Evolutionary conservation across 2,113 vertebrate genomes (phyloP).

Genomic region (Chionomys nivalis): DNA sequence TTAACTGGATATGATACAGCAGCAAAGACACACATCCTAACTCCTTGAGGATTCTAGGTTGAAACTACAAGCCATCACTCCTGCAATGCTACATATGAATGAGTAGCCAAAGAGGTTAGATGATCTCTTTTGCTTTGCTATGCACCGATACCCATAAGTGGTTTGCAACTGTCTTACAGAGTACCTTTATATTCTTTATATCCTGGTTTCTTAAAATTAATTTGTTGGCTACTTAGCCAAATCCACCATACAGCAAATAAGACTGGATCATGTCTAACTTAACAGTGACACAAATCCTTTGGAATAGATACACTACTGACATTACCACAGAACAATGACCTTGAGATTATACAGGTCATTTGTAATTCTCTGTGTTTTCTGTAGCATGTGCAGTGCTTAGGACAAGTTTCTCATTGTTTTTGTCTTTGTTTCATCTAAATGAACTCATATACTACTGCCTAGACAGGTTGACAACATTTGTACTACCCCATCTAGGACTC

Average conservation of each 20-base stretch:
- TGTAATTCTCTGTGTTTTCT: conserved; percentile 12
- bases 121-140: not conserved
- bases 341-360: conserved; percentile 40
- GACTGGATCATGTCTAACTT: not conserved
- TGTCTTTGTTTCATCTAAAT: not conserved
- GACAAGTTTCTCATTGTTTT: not conserved
- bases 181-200: not conserved
- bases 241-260: conserved; percentile 23
- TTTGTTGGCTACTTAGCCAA: not conserved
- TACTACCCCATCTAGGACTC: too few relatives aligned
- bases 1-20: not conserved
- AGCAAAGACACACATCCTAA: not conserved
- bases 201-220: not conserved
- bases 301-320: conserved; percentile 15
- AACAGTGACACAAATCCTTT: conserved; percentile 57
- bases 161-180: conserved; percentile 35
- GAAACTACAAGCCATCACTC: not conserved
- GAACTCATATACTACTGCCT: not conserved
- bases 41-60: not conserved
- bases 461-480: not conserved
- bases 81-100: not conserved
- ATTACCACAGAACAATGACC: conserved; percentile 49
- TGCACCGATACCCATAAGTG: not conserved
- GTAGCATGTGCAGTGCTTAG: not conserved
- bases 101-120: not conserved